Evolutionary conservation across 2,888 invertebrate species (phyloP).

Genomic region (Blomia tropicalis): DNA sequence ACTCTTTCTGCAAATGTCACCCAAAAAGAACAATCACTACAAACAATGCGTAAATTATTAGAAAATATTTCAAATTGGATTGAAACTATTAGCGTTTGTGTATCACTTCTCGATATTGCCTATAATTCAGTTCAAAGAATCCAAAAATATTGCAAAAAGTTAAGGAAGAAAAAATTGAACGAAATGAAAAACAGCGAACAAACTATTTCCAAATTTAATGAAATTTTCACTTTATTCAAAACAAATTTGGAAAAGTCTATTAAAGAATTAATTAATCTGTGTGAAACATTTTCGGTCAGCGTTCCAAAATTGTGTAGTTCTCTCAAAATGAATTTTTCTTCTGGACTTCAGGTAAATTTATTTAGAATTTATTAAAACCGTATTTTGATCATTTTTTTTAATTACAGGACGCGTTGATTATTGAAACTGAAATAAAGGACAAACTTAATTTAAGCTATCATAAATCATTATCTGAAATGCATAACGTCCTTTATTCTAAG

Average conservation of each 20-base stretch:
- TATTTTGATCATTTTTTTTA: background rate
- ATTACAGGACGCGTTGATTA: background rate
- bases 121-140: background rate
- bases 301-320: background rate
- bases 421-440: background rate
- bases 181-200: background rate
- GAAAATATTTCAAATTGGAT: conserved; percentile 1
- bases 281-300: no score
- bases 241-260: background rate
- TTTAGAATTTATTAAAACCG: no score
- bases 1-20: no score
- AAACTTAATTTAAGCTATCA: background rate
- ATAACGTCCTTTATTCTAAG: background rate
- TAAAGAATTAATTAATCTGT: no score
- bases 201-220: background rate
- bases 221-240: background rate
- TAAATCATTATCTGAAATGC: conserved; percentile 11
- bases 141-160: background rate
- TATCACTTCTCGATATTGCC: conserved; percentile 8
- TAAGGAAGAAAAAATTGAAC: background rate
- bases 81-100: conserved; percentile 3
- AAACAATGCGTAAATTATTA: background rate
- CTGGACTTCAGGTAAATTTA: background rate
- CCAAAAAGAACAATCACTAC: background rate
- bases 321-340: background rate